Evolutionary conservation across 2,888 invertebrate species (phyloP), one percentile per base, ranked within the genome.

Genomic region (Phaedon cochleariae): DNA sequence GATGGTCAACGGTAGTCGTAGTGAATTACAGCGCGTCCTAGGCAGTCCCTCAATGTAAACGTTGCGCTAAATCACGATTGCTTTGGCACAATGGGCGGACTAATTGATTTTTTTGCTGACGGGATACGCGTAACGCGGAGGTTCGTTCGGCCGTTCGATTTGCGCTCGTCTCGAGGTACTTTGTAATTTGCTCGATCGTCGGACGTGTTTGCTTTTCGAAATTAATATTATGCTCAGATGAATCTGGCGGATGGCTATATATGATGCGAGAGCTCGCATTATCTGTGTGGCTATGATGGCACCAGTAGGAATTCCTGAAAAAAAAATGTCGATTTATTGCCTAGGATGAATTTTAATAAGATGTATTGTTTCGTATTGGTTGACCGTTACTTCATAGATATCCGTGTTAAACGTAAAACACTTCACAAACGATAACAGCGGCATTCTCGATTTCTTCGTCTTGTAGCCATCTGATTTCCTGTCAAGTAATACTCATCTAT

Each of bases 1-100:
- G 62, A 68, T 69, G 73, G 74, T 72, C 73, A 73, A 70, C 66
- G 57, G 59, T 65, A 60, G 58, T 63, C 46, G 22, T 45, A 37
- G 69, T 64, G 59, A 67, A 67, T 67, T 67, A 60, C 60, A 63
- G 41, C 31, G 31, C 31, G 9, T 34, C 31, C 66, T 41, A 29
- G 49, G 48, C 17, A 46, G 59, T 67, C 65, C 65, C 63, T 65
- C 61, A 68, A 65, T 63, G 68, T 63, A 68, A 68, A 68, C 68
- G 63, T 62, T 48, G 57, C 31, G 53, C 34, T 57, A 60, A 65
- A 65, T 62, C 59, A 58, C 62, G 63, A 65, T 63, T 68, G 65
- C 61, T 65, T 68, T 65, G 59, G 63, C 53, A 65, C 65, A 65
- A 65, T 65, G 51, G 62, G 17, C 31, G 48, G 37, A 59, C 59